phyloP scores from a whole-genome alignment of 2,113 vertebrate species.

The Prietella phreatophila region DNA sequence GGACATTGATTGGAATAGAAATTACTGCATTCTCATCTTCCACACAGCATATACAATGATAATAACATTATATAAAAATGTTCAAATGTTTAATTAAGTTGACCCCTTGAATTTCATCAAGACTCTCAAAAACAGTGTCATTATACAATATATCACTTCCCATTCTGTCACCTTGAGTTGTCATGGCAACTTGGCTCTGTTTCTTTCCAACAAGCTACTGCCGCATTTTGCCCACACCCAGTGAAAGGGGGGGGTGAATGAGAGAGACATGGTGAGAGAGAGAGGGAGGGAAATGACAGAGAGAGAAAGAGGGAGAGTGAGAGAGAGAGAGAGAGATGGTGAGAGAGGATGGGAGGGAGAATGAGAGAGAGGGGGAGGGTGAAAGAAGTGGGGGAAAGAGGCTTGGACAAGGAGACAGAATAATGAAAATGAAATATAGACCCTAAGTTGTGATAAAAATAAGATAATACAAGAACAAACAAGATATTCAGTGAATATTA shows the following conservation, averaged over 20 bases:
- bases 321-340: background rate
- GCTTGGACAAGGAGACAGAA: background rate
- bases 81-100: background rate
- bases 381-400: background rate
- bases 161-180: slow-evolving; percentile 63
- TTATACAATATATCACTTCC: slow-evolving; percentile 52
- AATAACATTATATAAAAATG: background rate
- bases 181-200: slow-evolving; percentile 64
- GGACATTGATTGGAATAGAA: background rate
- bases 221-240: slow-evolving; percentile 57
- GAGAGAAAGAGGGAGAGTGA: background rate
- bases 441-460: background rate
- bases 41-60: background rate
- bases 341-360: slow-evolving; percentile 35
- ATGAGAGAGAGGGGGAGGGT: slow-evolving; percentile 35
- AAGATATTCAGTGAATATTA: background rate
- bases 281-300: slow-evolving; percentile 8
- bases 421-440: background rate
- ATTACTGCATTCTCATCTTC: background rate
- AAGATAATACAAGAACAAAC: background rate
- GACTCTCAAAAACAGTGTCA: slow-evolving; percentile 20
- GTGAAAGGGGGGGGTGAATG: background rate
- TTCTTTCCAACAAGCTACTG: slow-evolving; percentile 60
- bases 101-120: background rate
- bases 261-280: slow-evolving; percentile 48